phyloP scores from a whole-genome alignment of 2,888 invertebrate genomes.

The Lasioglossum vierecki region DNA sequence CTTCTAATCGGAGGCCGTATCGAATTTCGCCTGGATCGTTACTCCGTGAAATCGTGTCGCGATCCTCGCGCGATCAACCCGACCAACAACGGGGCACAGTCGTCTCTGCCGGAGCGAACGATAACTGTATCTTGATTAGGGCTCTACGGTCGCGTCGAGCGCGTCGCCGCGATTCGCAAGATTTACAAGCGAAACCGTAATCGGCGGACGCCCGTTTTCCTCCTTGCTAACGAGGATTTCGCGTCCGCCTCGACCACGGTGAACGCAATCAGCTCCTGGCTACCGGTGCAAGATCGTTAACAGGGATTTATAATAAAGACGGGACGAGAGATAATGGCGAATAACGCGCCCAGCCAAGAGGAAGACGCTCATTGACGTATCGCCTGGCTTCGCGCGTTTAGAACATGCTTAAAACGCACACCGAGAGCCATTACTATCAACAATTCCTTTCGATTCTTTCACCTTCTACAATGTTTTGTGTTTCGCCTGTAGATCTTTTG shows the following conservation, averaged over 20 bases:
- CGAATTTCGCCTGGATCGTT: constrained; percentile 51
- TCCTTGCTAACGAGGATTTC: constrained; percentile 17
- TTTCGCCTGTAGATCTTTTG: background rate
- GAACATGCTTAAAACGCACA: constrained; percentile 47
- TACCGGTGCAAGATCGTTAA: constrained; percentile 2
- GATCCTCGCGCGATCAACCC: background rate
- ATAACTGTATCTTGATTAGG: constrained; percentile 45
- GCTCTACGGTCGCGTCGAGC: background rate
- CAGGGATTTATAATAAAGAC: constrained; percentile 4
- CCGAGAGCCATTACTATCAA: background rate
- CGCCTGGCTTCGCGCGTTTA: constrained; percentile 44
- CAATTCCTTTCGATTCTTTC: background rate
- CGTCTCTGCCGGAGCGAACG: constrained; percentile 42
- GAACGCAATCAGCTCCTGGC: constrained; percentile 5
- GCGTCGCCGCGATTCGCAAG: background rate
- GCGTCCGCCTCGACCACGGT: constrained; percentile 2
- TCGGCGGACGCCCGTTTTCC: background rate
- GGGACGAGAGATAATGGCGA: constrained; percentile 1
- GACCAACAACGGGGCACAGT: constrained; percentile 17
- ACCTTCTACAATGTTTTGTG: background rate
- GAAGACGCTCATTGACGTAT: constrained; percentile 48
- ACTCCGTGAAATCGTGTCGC: constrained; percentile 28
- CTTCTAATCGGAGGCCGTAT: constrained; percentile 43
- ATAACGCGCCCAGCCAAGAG: background rate
- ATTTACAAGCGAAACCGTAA: constrained; percentile 27